A percentile compares a stretch with the other conserved stretches of the same genome.
Evolutionary conservation across 2,888 invertebrate species (phyloP).

Genomic region (Rhagonycha fulva): DNA sequence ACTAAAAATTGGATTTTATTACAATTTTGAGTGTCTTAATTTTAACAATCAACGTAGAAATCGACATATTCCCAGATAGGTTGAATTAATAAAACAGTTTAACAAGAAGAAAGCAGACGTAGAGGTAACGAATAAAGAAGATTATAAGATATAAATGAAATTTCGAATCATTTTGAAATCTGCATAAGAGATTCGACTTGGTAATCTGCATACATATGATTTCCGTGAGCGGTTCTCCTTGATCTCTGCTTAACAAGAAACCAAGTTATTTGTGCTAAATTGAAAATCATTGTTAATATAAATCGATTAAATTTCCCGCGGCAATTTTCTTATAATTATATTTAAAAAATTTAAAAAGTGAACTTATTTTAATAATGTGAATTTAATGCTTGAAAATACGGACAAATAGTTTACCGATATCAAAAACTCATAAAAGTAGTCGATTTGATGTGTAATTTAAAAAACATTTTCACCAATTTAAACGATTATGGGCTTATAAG

Average conservation of each 20-base stretch:
- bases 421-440: not conserved
- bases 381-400: not conserved
- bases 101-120: not conserved
- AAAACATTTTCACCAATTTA: not conserved
- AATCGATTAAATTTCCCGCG: conserved; percentile 6
- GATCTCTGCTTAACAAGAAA: conserved; percentile 24
- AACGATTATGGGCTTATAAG: not conserved
- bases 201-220: conserved; percentile 39
- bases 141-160: conserved; percentile 23
- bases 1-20: not conserved
- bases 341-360: not conserved
- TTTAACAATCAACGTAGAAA: not conserved
- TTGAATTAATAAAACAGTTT: not conserved
- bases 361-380: not conserved
- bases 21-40: not conserved
- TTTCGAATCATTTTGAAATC: conserved; percentile 20
- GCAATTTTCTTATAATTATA: not conserved
- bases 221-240: conserved; percentile 24
- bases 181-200: conserved; percentile 30
- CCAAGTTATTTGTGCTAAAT: conserved; percentile 29
- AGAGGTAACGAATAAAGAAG: conserved; percentile 5
- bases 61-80: not conserved
- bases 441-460: not conserved
- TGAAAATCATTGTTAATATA: conserved; percentile 37
- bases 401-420: not conserved